A percentile compares a stretch with the other conserved stretches of the same genome.
phyloP scores from a whole-genome alignment of 2,113 vertebrate species.

The Machaerirhynchus nigripectus region DNA sequence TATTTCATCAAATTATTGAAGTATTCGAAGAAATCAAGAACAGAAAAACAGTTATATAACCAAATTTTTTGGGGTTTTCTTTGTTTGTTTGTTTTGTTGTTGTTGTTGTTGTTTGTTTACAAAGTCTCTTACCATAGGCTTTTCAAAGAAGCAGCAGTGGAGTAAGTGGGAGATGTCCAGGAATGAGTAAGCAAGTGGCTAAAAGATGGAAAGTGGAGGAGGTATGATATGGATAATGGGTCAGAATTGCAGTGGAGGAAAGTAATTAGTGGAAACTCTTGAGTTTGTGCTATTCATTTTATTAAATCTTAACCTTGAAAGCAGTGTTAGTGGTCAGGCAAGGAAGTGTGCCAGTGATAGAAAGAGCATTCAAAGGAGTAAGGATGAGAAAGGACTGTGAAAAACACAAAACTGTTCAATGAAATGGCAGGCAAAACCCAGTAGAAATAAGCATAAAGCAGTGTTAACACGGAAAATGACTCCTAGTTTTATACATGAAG shows the following conservation, averaged over 20 bases:
- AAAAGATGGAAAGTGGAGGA: background rate
- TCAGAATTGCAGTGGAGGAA: background rate
- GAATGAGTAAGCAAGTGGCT: background rate
- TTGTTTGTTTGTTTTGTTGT: background rate
- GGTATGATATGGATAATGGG: background rate
- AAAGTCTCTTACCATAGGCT: background rate
- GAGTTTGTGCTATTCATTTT: background rate
- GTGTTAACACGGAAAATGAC: background rate
- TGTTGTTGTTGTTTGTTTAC: too few species aligned
- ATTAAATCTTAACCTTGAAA: background rate
- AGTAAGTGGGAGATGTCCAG: background rate
- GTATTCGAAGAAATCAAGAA: background rate
- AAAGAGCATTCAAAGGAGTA: background rate
- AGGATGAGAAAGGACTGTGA: background rate
- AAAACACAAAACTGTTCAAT: background rate
- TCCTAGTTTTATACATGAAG: background rate
- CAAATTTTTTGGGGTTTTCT: fast-evolving
- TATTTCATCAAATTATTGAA: background rate
- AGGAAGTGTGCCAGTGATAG: background rate
- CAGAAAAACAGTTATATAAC: background rate
- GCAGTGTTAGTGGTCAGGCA: background rate
- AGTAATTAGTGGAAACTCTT: background rate
- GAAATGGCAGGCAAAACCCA: background rate
- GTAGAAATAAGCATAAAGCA: background rate
- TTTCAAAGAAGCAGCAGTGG: background rate